Conservation (phyloP, 2,797 vertebrate species). For the Simalia tracyae region DNA sequence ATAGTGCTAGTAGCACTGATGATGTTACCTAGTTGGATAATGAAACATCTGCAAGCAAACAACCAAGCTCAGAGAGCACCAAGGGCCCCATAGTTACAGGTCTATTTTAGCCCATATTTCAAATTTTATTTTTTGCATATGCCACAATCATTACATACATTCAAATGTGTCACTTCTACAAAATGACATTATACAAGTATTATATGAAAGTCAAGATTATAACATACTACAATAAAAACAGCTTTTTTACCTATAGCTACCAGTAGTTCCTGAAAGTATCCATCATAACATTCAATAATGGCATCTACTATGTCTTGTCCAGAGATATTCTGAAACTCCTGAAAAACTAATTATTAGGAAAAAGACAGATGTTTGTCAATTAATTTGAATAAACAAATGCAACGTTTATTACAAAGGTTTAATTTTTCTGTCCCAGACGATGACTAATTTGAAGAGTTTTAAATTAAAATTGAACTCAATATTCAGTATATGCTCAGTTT, state of each 20-base stretch:
- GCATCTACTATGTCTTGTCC: slow-evolving; percentile 77
- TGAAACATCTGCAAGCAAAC: no score
- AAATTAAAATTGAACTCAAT: background rate
- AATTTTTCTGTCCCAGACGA: background rate
- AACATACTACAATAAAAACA: slow-evolving; percentile 13
- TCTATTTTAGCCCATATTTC: background rate
- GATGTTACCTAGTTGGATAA: no score
- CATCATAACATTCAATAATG: slow-evolving; percentile 77
- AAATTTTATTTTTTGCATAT: background rate
- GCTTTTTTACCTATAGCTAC: slow-evolving; percentile 73
- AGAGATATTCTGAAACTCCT: slow-evolving; percentile 79
- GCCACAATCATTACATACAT: slow-evolving; percentile 5
- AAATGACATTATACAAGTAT: slow-evolving; percentile 19
- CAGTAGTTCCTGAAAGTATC: slow-evolving; percentile 77
- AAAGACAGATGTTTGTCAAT: background rate
- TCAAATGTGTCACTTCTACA: background rate
- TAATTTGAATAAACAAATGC: background rate
- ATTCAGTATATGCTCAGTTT: background rate
- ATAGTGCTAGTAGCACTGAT: no score
- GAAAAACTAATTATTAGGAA: slow-evolving; percentile 71
- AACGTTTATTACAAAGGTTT: no score
- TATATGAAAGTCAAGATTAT: background rate
- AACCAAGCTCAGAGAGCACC: no score
- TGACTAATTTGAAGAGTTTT: background rate
- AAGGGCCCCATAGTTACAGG: no score